Conservation (phyloP, 2,888 invertebrate species). For the Morpho helenor region DNA sequence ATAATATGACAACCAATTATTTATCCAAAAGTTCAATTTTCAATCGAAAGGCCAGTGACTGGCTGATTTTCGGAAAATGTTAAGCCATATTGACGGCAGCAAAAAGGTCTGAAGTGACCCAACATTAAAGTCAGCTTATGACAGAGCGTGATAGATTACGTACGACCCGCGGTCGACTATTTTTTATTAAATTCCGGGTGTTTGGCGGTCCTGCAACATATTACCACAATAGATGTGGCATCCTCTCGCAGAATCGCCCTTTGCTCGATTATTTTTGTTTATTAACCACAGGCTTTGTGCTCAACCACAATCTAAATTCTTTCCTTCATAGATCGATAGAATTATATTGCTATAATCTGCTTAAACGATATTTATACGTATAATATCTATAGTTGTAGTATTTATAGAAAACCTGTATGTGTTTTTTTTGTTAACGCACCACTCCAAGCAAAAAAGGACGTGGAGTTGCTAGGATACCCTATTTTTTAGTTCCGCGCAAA, state of each 20-base stretch:
- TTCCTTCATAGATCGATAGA: too few relatives aligned
- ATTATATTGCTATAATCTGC: too few relatives aligned
- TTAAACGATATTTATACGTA: too few relatives aligned
- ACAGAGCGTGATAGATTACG: conserved; percentile 73
- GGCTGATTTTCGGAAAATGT: conserved; percentile 53
- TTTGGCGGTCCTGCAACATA: conserved; percentile 39
- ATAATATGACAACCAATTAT: too few relatives aligned
- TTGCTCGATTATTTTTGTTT: conserved; percentile 46
- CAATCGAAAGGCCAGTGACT: conserved; percentile 61
- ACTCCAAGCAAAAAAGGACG: too few relatives aligned
- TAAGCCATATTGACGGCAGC: conserved; percentile 73
- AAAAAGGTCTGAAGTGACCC: conserved; percentile 75
- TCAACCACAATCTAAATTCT: background rate
- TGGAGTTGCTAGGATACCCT: too few relatives aligned
- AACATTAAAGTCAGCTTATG: conserved; percentile 77
- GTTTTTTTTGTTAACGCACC: too few relatives aligned
- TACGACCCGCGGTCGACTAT: conserved; percentile 55
- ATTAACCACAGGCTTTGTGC: conserved; percentile 39
- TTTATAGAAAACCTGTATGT: too few relatives aligned
- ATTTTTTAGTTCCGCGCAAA: too few relatives aligned
- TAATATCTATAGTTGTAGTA: too few relatives aligned
- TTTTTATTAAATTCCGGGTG: conserved; percentile 70
- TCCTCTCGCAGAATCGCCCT: conserved; percentile 43
- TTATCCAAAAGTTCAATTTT: conserved; percentile 44
- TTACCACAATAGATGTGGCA: conserved; percentile 59